phyloP scores from a whole-genome alignment of 2,113 vertebrate genomes.

The Malurus cyaneus region DNA sequence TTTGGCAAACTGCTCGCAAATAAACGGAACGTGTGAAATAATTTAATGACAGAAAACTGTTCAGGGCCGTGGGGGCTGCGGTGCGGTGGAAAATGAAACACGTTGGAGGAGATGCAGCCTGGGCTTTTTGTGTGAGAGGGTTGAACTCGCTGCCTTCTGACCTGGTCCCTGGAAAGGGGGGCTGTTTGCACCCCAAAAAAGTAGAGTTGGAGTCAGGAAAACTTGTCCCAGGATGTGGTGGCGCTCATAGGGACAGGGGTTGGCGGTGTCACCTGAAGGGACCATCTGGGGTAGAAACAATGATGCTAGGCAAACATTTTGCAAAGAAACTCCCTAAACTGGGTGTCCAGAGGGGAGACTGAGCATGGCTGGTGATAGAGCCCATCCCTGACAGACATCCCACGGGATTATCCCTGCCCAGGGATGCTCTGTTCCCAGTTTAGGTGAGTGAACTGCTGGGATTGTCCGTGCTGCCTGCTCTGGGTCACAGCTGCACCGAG shows the following conservation, averaged over 20 bases:
- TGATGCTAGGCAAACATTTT: background rate
- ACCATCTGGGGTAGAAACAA: fast-evolving
- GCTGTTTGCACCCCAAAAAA: background rate
- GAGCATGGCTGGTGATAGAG: fast-evolving
- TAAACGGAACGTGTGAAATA: constrained; percentile 63
- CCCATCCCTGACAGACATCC: background rate
- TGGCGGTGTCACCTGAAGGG: background rate
- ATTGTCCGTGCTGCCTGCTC: background rate
- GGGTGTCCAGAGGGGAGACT: background rate
- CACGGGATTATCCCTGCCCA: background rate
- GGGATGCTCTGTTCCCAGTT: fast-evolving
- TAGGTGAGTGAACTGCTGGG: fast-evolving
- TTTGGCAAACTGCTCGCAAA: constrained; percentile 48
- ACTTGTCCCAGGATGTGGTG: background rate
- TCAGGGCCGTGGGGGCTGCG: background rate
- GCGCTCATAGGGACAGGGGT: fast-evolving
- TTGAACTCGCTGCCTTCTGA: background rate
- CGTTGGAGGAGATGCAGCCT: background rate
- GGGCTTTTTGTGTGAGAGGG: background rate
- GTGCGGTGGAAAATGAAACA: constrained; percentile 36
- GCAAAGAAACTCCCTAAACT: background rate
- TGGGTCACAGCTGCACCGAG: background rate
- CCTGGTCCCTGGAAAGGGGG: fast-evolving
- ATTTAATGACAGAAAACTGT: constrained; percentile 44
- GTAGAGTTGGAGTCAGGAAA: background rate